Percentiles rank a stretch among this genome's conserved stretches.
Conservation (phyloP, 2,888 invertebrate genomes). For the Hirtodrosophila trivittata region DNA sequence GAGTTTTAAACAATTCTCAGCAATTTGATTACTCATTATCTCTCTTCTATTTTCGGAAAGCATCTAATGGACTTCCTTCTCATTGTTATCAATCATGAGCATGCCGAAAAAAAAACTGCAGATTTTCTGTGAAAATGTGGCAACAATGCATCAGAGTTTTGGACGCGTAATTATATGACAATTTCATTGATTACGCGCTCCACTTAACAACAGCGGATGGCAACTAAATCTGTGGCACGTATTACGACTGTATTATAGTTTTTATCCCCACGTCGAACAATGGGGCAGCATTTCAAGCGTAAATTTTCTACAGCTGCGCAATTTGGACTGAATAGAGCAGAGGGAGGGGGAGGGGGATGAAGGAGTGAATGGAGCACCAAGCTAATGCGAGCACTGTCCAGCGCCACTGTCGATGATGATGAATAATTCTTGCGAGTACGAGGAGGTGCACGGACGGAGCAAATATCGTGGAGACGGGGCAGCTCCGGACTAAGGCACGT, state of each 20-base stretch:
- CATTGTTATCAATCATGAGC: constrained; percentile 17
- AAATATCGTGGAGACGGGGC: constrained; percentile 22
- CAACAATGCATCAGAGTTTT: constrained; percentile 35
- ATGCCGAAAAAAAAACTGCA: constrained; percentile 2
- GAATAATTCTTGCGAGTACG: constrained; percentile 51
- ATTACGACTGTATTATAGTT: constrained; percentile 61
- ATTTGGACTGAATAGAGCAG: constrained; percentile 28
- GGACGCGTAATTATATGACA: constrained; percentile 62
- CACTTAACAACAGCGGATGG: constrained; percentile 46
- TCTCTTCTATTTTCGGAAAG: constrained; percentile 5
- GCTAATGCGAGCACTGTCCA: constrained; percentile 57
- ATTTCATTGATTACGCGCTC: constrained; percentile 67
- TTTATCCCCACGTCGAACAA: constrained; percentile 52
- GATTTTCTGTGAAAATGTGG: constrained; percentile 22
- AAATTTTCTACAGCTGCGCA: constrained; percentile 51
- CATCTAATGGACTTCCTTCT: constrained; percentile 32
- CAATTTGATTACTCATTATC: constrained; percentile 3
- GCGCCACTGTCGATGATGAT: constrained; percentile 57
- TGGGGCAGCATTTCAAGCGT: constrained; percentile 59
- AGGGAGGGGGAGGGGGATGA: not conserved
- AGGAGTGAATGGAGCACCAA: not conserved
- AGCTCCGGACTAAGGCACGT: constrained; percentile 50
- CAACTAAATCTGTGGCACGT: constrained; percentile 64
- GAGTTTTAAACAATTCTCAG: too few relatives aligned
- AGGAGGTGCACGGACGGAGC: constrained; percentile 7